phyloP scores from a whole-genome alignment of 2,113 vertebrate genomes.

The Neopipo cinnamomea region DNA sequence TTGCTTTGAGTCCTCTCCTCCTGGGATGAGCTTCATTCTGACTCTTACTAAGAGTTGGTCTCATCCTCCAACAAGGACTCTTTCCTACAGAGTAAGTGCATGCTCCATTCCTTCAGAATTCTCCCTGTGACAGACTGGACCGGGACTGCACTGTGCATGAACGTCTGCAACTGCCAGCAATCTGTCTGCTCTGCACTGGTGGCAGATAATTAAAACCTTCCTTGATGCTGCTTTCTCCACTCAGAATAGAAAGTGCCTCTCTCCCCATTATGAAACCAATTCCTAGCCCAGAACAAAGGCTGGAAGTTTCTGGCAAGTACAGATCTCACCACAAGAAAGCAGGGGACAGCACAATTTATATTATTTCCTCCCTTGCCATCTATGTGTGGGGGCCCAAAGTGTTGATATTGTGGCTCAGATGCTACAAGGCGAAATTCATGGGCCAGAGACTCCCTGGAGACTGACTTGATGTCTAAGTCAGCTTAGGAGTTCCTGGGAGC shows the following conservation, averaged over 20 bases:
- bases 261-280: neutral
- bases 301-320: constrained; percentile 19
- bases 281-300: constrained; percentile 9
- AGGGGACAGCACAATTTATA: neutral
- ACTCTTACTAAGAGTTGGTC: neutral
- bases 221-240: constrained; percentile 6
- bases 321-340: constrained; percentile 48
- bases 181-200: neutral
- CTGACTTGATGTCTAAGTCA: neutral
- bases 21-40: neutral
- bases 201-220: constrained; percentile 29
- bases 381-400: constrained; percentile 16
- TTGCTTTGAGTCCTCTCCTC: neutral
- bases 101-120: neutral
- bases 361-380: constrained; percentile 5
- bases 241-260: constrained; percentile 38
- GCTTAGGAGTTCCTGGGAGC: neutral
- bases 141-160: neutral
- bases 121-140: neutral
- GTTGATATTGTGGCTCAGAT: neutral
- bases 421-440: neutral
- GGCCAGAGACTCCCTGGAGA: neutral
- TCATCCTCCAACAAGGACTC: neutral
- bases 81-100: neutral
- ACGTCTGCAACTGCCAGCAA: neutral